Evolutionary conservation across 1,140 invertebrate species (phyloP).

Genomic region (Atta cephalotes): DNA sequence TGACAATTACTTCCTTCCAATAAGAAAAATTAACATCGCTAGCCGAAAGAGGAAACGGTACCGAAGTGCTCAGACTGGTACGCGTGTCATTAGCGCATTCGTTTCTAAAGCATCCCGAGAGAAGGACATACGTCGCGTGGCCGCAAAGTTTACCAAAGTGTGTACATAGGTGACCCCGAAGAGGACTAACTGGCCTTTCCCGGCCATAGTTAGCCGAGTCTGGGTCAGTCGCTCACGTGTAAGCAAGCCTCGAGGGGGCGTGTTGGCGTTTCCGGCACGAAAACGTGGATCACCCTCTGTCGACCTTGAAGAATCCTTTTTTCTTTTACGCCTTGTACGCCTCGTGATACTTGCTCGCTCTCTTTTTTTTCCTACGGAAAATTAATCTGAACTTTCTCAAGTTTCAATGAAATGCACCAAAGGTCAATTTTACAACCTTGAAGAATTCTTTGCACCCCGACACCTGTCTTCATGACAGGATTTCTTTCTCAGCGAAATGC

Average conservation of each 20-base stretch:
- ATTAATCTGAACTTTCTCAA: constrained; percentile 51
- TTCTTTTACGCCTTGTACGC: not conserved
- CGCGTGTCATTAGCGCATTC: constrained; percentile 24
- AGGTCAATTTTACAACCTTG: constrained; percentile 34
- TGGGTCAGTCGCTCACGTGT: constrained; percentile 45
- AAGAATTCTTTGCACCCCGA: constrained; percentile 4
- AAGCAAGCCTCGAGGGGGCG: not conserved
- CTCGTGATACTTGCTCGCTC: not conserved
- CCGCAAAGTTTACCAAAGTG: constrained; percentile 14
- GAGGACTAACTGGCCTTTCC: not conserved
- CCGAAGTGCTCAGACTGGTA: not conserved
- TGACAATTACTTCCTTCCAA: constrained; percentile 4
- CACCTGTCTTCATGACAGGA: not conserved
- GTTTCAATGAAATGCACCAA: constrained; percentile 24
- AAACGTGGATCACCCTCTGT: not conserved
- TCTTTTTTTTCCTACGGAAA: not conserved
- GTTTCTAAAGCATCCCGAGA: not conserved
- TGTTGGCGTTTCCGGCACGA: constrained; percentile 26
- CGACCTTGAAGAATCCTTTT: not conserved
- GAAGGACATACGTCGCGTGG: not conserved
- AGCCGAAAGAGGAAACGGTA: not conserved
- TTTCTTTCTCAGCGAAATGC: not conserved
- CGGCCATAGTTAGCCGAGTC: constrained; percentile 27
- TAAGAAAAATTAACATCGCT: not conserved
- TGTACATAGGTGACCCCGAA: constrained; percentile 45